Conservation (phyloP, 1,140 invertebrate species). For the Teleopsis dalmanni region DNA sequence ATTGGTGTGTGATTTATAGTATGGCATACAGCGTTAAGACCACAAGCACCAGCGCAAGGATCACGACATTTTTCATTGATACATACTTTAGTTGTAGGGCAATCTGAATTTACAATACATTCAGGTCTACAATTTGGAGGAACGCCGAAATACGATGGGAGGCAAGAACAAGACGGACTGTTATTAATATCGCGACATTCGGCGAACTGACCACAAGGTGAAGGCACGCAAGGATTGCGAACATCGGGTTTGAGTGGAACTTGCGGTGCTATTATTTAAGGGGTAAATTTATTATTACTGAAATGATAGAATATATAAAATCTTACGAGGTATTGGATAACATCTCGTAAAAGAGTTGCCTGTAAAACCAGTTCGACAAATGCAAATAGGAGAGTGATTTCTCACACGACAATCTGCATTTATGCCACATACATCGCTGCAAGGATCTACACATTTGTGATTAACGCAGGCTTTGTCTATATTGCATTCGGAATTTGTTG, state of each 20-base stretch:
- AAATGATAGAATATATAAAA: conserved; percentile 1
- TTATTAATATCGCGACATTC: conserved; percentile 48
- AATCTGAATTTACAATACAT: conserved; percentile 65
- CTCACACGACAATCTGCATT: conserved; percentile 69
- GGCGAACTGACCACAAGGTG: conserved; percentile 63
- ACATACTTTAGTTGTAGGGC: conserved; percentile 62
- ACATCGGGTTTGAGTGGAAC: neutral
- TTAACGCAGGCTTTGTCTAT: conserved; percentile 66
- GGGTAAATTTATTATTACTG: conserved; percentile 9
- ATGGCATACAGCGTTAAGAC: conserved; percentile 60
- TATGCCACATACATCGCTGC: conserved; percentile 67
- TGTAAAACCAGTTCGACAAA: conserved; percentile 61
- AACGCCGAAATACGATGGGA: conserved; percentile 61
- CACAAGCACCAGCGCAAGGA: conserved; percentile 72
- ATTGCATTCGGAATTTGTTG: conserved; percentile 67
- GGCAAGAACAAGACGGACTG: conserved; percentile 63
- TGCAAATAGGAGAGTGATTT: conserved; percentile 68
- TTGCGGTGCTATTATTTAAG: conserved; percentile 8
- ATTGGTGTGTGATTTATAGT: conserved; percentile 59
- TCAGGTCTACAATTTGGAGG: conserved; percentile 71
- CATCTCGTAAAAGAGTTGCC: conserved; percentile 57
- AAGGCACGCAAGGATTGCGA: conserved; percentile 58
- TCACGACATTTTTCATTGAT: conserved; percentile 69
- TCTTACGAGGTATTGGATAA: conserved; percentile 51
- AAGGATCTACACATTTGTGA: conserved; percentile 76